These are phyloP conservation scores for Alaudala cheleensis DNA, from an alignment of 2,113 vertebrate genomes.

Conservation along the genomic window DNA sequence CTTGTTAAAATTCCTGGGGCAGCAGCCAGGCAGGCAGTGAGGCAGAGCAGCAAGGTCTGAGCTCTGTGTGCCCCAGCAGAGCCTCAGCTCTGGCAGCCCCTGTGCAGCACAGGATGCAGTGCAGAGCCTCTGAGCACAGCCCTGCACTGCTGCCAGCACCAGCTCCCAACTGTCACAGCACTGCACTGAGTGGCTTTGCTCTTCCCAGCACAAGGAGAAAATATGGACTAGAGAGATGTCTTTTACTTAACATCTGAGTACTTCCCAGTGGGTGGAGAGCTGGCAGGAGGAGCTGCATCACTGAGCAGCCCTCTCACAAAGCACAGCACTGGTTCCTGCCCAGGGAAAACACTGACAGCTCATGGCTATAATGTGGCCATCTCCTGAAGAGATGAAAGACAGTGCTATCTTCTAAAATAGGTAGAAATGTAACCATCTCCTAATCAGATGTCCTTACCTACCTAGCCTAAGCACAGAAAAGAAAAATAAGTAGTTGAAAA, in stretches of 20 bases:
- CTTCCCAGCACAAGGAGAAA: not conserved
- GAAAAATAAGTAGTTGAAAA: not conserved
- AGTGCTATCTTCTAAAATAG: not conserved
- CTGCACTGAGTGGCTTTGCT: not conserved
- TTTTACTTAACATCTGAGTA: not conserved
- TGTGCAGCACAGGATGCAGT: not conserved
- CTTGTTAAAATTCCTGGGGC: not conserved
- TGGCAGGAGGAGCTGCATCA: not conserved
- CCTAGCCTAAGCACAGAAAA: not conserved
- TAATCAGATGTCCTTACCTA: not conserved
- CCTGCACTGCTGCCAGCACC: not conserved
- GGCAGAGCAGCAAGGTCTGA: not conserved
- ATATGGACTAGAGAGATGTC: not conserved
- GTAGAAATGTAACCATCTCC: not conserved
- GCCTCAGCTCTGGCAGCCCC: not conserved
- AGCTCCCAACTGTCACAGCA: not conserved
- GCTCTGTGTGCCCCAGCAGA: not conserved
- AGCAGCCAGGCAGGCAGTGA: not conserved
- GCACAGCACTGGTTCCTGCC: not conserved
- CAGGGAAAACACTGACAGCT: not conserved
- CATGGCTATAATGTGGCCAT: not conserved
- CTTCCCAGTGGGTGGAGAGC: not conserved
- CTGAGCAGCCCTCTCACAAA: not conserved
- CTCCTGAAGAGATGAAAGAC: not conserved
- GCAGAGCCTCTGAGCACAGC: not conserved